These are phyloP conservation scores for Amphipyra tragopoginis DNA, from an alignment of 2,888 invertebrate species.

Conservation along the genomic window DNA sequence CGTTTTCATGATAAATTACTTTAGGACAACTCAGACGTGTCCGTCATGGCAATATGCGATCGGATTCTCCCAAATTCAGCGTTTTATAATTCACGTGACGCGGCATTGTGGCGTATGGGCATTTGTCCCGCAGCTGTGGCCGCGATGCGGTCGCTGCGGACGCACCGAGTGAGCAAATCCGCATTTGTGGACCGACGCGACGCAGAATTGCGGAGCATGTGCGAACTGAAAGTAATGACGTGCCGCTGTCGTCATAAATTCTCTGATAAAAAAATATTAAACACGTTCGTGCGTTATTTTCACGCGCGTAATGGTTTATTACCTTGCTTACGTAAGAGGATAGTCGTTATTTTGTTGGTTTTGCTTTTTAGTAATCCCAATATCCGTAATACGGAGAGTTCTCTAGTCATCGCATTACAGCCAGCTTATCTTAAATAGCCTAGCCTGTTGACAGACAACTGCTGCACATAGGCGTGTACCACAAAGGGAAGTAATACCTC, in stretches of 20 bases:
- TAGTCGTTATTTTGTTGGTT: constrained; percentile 11
- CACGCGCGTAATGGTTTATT: constrained; percentile 35
- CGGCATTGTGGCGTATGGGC: constrained; percentile 21
- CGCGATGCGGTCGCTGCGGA: constrained; percentile 49
- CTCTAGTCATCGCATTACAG: too few species aligned
- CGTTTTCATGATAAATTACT: constrained; percentile 10
- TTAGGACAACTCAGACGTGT: constrained; percentile 1
- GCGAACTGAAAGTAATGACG: constrained; percentile 53
- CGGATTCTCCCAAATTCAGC: constrained; percentile 15
- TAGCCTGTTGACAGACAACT: too few species aligned
- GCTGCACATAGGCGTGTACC: too few species aligned
- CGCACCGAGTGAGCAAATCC: constrained; percentile 53
- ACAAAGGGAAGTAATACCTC: too few species aligned
- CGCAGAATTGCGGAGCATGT: constrained; percentile 36
- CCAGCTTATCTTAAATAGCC: too few species aligned
- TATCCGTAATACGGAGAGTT: constrained; percentile 4
- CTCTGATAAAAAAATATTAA: constrained; percentile 47
- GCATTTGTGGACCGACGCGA: constrained; percentile 40
- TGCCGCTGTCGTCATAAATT: constrained; percentile 51
- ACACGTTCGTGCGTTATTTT: constrained; percentile 42
- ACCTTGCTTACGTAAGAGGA: constrained; percentile 27
- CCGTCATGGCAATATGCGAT: constrained; percentile 8
- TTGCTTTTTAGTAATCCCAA: constrained; percentile 29
- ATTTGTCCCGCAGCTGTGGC: constrained; percentile 60
- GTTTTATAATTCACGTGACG: constrained; percentile 38